phyloP scores from a whole-genome alignment of 2,888 invertebrate species.

The Rapana venosa region DNA sequence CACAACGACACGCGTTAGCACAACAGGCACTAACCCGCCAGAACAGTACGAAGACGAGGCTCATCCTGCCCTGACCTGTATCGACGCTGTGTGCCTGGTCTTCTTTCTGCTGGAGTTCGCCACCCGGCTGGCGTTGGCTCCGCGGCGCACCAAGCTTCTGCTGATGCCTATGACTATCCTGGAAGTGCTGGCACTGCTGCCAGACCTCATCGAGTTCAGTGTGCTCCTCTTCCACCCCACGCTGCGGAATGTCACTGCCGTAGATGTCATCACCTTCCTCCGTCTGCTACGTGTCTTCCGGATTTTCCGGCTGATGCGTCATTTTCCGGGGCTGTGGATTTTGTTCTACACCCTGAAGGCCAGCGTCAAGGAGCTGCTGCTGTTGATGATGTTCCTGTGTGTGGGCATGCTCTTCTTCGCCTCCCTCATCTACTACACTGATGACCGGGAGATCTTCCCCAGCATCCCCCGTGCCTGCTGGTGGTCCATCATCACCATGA shows the following conservation, averaged over 20 bases:
- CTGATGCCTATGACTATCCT: conserved; percentile 51
- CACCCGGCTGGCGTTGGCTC: conserved; percentile 51
- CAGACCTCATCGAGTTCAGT: conserved; percentile 52
- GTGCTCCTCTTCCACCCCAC: background rate
- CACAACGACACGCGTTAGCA: background rate
- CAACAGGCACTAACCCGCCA: background rate
- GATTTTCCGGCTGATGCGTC: conserved; percentile 57
- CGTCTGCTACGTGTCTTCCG: conserved; percentile 55
- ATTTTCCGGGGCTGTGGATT: conserved; percentile 59
- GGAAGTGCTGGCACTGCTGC: conserved; percentile 55
- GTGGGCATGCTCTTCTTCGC: conserved; percentile 65
- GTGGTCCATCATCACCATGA: conserved; percentile 79
- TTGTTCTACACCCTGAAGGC: conserved; percentile 59
- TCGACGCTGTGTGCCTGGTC: conserved; percentile 55
- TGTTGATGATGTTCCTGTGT: conserved; percentile 60
- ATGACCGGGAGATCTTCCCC: conserved; percentile 49
- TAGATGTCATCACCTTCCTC: conserved; percentile 47
- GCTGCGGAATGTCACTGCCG: background rate
- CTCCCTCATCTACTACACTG: conserved; percentile 64
- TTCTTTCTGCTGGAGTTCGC: conserved; percentile 62
- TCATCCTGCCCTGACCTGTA: conserved; percentile 20
- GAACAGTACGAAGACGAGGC: background rate
- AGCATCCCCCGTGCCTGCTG: conserved; percentile 66
- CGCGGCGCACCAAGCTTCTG: conserved; percentile 45
- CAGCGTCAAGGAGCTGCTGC: conserved; percentile 56